Evolutionary conservation across 2,797 vertebrate species (phyloP), one percentile per base, ranked within the genome.

Genomic region (Sebastes paucispinis): DNA sequence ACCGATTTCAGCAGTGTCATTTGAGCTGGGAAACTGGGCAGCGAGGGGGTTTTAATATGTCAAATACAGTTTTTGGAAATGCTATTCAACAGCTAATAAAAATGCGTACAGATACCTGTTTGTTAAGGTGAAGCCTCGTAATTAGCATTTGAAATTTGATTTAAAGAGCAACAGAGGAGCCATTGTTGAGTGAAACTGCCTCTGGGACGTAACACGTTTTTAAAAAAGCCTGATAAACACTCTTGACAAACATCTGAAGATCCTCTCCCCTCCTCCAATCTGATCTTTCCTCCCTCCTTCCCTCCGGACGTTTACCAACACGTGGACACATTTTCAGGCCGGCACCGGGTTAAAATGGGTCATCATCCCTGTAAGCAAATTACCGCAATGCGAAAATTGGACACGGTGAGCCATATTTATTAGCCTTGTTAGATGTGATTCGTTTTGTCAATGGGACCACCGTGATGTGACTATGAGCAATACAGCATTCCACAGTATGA

Each of bases 301-400:
- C 27, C 27, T 69, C 43, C 71, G 47, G 72, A 65, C 39, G 69
- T 68, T 59, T 22, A 68, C 60, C 63, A 57, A 29, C 81, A 14
- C 52, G 6, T 75, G 65, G 62, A 55, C 64, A 52, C 12, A 78
- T 81, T 71, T 71, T 77, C 39, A 79, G 80, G 82, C 69, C 85
- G 64, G 34, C 8, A 2, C 12, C 66, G 25, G 82, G 81, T 90
- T 85, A 72, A 82, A 88, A 47, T 79, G 72, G 80, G 76, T 80
- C 81, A 87, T 80, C 81, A 86, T 25, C 25, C 4, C 68, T 54
- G 36, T 62, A 77, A 77, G 74, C 65, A 43, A 78, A 66, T 29
- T 39, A 71, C 67, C 3, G 54, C 34, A 50, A 67, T 64, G 77
- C 88, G 86, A 83, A 87, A 87, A 85, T 55, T 64, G 62, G 77